phyloP scores from a whole-genome alignment of 2,888 invertebrate genomes.

The Caenorhabditis sp. region DNA sequence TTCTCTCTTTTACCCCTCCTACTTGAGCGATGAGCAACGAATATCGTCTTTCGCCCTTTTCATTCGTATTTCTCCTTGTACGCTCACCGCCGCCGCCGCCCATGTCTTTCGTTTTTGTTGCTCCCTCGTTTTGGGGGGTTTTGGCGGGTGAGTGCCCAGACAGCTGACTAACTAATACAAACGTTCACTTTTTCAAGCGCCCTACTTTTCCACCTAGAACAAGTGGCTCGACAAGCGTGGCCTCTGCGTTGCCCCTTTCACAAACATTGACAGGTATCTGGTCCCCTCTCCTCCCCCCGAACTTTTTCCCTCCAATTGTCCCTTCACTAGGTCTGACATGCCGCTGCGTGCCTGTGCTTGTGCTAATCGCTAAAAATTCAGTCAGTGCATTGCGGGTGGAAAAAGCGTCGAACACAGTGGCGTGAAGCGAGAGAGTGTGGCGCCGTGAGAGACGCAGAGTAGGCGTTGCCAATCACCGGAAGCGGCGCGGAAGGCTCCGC shows the following conservation, averaged over 20 bases:
- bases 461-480: constrained; percentile 50
- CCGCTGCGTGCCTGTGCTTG: constrained; percentile 1
- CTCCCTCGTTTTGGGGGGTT: background rate
- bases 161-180: constrained; percentile 54
- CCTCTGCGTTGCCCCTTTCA: constrained; percentile 45
- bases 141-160: background rate
- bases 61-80: too few species aligned
- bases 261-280: constrained; percentile 51
- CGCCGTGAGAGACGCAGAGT: constrained; percentile 14
- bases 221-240: constrained; percentile 53
- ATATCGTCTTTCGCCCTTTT: constrained; percentile 18
- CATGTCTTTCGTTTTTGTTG: constrained; percentile 26
- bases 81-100: too few species aligned
- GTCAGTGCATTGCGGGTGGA: constrained; percentile 17
- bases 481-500: too few species aligned
- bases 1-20: background rate
- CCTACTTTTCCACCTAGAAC: constrained; percentile 38
- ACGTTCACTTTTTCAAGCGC: constrained; percentile 39
- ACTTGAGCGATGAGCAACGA: background rate
- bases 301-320: background rate
- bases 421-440: constrained; percentile 33
- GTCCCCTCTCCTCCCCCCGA: constrained; percentile 9
- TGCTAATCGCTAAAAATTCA: constrained; percentile 45
- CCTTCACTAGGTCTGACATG: constrained; percentile 8
- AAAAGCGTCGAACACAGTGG: constrained; percentile 46